Evolutionary conservation across 2,797 vertebrate species (phyloP).

Genomic region (Staurois parvus): DNA sequence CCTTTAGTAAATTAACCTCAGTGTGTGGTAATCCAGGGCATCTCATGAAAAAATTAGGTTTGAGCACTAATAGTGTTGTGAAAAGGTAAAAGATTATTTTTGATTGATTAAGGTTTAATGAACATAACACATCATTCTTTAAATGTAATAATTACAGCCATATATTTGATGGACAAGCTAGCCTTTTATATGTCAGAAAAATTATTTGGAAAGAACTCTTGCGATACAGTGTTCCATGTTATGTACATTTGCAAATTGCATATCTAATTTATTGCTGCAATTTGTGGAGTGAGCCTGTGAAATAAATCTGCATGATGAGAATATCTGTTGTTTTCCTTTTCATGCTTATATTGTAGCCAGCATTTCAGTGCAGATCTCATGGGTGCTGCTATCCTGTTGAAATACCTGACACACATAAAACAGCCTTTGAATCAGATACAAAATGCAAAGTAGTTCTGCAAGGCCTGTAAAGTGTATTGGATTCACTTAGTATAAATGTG

Average conservation of each 20-base stretch:
- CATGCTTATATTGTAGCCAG: conserved; percentile 56
- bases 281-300: conserved; percentile 16
- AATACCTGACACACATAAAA: conserved; percentile 64
- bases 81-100: no score
- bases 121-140: no score
- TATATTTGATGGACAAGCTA: background rate
- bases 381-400: conserved; percentile 57
- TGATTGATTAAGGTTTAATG: no score
- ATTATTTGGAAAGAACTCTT: background rate
- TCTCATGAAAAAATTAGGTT: no score
- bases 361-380: conserved; percentile 59
- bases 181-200: background rate
- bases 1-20: no score
- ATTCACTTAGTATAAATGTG: conserved; percentile 64
- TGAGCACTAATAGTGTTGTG: no score
- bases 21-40: no score
- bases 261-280: conserved; percentile 12
- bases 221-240: background rate
- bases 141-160: background rate
- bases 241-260: conserved; percentile 25
- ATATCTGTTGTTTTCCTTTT: conserved; percentile 56
- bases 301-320: conserved; percentile 49
- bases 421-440: conserved; percentile 57
- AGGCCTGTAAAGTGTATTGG: conserved; percentile 60
- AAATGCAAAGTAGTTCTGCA: conserved; percentile 58